Base-by-base conservation (phyloP, 2,888 invertebrate species). In the Chydorus sphaericus region DNA sequence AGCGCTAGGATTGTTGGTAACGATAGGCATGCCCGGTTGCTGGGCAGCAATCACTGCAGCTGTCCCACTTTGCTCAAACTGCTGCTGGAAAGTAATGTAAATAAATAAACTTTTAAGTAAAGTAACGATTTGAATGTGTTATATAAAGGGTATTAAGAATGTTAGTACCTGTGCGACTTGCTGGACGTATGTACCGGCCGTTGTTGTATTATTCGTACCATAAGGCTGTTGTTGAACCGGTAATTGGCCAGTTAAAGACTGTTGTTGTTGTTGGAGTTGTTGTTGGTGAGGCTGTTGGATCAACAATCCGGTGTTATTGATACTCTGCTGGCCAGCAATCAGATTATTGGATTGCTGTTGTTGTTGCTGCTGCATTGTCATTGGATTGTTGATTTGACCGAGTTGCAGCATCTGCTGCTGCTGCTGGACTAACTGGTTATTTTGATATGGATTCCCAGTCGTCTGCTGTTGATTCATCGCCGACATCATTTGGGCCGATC, bases 151-250 rank as follows among this genome's bases (percentile, higher is more conserved):
- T n/a, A n/a, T n/a, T n/a, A n/a, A n/a, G n/a, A n/a, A n/a, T n/a
- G n/a, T n/a, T n/a, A n/a, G n/a, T 39, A 44, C 44, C 44, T 44
- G 44, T 10, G 44, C 44, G 4, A 44, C 44, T 44, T 44, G 44
- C 44, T 44, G 44, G 44, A 44, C 44, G n/a, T 44, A 44, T 26
- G 6, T 23, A 5, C 11, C 39, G 1, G 23, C 3, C 6, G 14
- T 33, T 5, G 36, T 16, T n/a, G 39, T 23, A 18, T n/a, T 53
- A 11, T 31, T 20, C 23, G 36, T 14, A 26, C 26, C 36, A 18
- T 31, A 36, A 38, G 54, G 20, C 26, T 53, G 54, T n/a, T n/a
- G n/a, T n/a, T 39, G n/a, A 39, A 39, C 39, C 20, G 39, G n/a
- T 39, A n/a, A 33, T 33, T 33, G n/a, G 10, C 20, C 39, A n/a